Conservation (phyloP, 2,797 vertebrate genomes). For the Todus mexicanus region DNA sequence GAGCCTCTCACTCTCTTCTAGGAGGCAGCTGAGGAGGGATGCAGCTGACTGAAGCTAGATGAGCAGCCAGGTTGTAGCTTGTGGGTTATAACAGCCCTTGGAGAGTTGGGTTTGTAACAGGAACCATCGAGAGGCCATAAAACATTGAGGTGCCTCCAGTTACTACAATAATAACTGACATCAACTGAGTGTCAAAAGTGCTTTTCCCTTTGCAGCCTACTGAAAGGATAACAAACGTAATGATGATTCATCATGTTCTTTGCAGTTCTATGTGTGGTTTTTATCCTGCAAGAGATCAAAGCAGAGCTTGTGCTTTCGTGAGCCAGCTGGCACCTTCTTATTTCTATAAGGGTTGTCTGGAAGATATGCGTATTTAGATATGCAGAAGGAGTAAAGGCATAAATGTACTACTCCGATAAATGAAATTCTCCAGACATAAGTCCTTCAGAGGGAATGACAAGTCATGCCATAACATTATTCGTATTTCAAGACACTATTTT, state of each 20-base stretch:
- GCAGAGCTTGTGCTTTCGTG: neutral
- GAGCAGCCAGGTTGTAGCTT: neutral
- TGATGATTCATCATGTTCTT: constrained; percentile 23
- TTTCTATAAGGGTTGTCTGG: neutral
- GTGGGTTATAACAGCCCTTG: neutral
- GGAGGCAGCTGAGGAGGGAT: neutral
- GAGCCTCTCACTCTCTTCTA: neutral
- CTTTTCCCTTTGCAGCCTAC: neutral
- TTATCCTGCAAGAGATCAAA: neutral
- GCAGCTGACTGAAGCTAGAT: neutral
- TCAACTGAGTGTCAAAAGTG: neutral
- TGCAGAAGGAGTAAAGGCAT: neutral
- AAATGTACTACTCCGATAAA: neutral
- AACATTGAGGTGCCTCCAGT: neutral
- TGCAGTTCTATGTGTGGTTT: neutral
- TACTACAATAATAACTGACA: neutral
- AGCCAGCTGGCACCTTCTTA: constrained; percentile 6
- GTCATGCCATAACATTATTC: neutral
- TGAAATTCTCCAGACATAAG: neutral
- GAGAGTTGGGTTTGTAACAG: neutral
- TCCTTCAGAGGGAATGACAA: neutral
- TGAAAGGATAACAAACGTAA: neutral
- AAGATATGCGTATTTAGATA: neutral
- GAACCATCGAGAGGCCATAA: neutral
- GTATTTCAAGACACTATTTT: neutral